Percentiles rank a stretch among this genome's conserved stretches.
Evolutionary conservation across 2,797 vertebrate genomes (phyloP).

Genomic region (Lithobates sylvaticus): DNA sequence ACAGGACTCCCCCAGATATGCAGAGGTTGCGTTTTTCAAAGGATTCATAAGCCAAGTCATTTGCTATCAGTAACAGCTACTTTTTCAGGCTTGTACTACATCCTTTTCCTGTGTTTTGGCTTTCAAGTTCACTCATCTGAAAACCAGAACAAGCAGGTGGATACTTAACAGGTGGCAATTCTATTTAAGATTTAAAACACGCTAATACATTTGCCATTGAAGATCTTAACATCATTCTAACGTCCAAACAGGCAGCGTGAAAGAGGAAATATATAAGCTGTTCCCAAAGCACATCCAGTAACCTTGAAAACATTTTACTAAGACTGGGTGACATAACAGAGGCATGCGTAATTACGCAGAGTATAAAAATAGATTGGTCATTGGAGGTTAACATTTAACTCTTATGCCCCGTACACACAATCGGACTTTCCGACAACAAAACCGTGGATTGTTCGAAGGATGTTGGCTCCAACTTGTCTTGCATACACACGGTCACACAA

Average conservation of each 20-base stretch:
- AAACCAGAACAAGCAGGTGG: background rate
- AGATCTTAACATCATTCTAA: background rate
- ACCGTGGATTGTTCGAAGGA: too few species aligned
- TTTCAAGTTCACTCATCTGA: background rate
- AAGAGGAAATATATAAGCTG: conserved; percentile 26
- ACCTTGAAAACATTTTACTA: conserved; percentile 21
- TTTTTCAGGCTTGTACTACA: background rate
- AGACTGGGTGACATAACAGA: conserved; percentile 30
- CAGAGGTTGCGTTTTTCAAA: background rate
- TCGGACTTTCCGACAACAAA: too few species aligned
- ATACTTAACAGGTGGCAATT: background rate
- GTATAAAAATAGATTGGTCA: conserved; percentile 29
- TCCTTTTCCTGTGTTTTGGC: background rate
- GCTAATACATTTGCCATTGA: background rate
- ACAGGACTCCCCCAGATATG: background rate
- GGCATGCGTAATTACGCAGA: conserved; percentile 2
- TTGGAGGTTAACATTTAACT: too few species aligned
- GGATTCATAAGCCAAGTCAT: background rate
- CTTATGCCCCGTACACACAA: too few species aligned
- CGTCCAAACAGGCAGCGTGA: conserved; percentile 15
- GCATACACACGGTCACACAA: too few species aligned
- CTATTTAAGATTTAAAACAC: too few species aligned
- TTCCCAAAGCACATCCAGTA: conserved; percentile 4
- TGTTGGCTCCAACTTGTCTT: too few species aligned
- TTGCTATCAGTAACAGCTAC: background rate